A percentile compares a stretch with the other conserved stretches of the same genome.
Evolutionary conservation across 2,113 vertebrate genomes (phyloP).

Genomic region (Passer montanus): DNA sequence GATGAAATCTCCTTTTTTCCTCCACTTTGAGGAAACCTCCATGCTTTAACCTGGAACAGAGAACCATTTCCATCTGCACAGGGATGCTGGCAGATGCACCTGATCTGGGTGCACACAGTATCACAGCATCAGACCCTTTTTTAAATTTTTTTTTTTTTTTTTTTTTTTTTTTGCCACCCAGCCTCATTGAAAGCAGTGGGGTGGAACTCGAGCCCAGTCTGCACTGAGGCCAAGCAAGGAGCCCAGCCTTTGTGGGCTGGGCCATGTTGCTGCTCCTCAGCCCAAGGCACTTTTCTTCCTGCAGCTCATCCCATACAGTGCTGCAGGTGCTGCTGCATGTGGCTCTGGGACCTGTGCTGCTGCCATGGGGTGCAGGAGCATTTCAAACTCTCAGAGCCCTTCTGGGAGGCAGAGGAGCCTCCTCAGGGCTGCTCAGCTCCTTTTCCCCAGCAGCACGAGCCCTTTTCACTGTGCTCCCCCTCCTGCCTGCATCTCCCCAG

Average conservation of each 20-base stretch:
- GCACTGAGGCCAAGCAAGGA: rapidly evolving
- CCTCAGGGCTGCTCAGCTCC: neutral
- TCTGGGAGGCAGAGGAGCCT: neutral
- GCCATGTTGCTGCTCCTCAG: neutral
- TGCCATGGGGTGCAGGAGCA: neutral
- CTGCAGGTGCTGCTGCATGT: rapidly evolving
- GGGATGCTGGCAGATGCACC: neutral
- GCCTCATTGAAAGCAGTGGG: neutral
- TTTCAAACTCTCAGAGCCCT: neutral
- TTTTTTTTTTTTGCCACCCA: neutral
- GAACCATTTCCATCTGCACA: neutral
- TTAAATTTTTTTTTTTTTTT: neutral
- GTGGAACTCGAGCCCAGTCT: neutral
- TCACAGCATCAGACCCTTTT: neutral
- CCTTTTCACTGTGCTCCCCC: neutral
- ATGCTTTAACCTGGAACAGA: neutral
- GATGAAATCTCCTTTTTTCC: neutral
- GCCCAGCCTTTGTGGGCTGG: neutral
- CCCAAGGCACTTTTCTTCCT: neutral
- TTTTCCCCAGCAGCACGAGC: neutral
- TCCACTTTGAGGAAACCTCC: neutral
- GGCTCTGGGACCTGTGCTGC: neutral
- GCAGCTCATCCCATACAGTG: rapidly evolving
- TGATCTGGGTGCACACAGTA: neutral
- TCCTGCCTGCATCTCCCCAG: rapidly evolving